A percentile compares a stretch with the other conserved stretches of the same genome.
Evolutionary conservation across 2,888 invertebrate species (phyloP).

Genomic region (Conomelus anceps): DNA sequence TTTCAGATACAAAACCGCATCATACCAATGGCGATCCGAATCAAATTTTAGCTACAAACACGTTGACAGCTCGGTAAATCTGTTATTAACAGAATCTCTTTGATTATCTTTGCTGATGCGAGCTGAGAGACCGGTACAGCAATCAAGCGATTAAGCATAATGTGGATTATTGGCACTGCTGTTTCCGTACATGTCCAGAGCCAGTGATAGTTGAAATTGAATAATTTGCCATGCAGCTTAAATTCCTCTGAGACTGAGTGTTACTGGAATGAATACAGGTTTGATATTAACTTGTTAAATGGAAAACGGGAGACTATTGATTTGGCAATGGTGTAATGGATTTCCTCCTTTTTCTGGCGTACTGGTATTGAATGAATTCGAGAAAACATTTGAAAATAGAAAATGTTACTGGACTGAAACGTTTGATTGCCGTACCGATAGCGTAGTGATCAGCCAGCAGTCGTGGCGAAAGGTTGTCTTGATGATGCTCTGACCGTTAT

Average conservation of each 20-base stretch:
- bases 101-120: background rate
- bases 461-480: no score
- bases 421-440: no score
- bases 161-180: background rate
- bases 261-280: background rate
- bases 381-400: no score
- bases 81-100: background rate
- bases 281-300: background rate
- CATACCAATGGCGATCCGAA: background rate
- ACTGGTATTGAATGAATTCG: no score
- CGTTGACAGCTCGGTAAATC: background rate
- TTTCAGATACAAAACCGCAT: background rate
- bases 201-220: background rate
- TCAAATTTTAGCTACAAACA: background rate
- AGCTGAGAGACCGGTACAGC: background rate
- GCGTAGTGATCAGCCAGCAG: no score
- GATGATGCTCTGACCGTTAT: no score
- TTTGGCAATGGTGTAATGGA: no score
- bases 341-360: no score
- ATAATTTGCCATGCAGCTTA: background rate
- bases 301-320: no score
- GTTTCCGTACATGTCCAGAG: background rate
- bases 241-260: background rate
- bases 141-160: background rate
- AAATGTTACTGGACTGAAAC: no score